Evolutionary conservation across 2,888 invertebrate species (phyloP), one percentile per base, ranked within the genome.

Genomic region (Drosophila pseudotakahashii): DNA sequence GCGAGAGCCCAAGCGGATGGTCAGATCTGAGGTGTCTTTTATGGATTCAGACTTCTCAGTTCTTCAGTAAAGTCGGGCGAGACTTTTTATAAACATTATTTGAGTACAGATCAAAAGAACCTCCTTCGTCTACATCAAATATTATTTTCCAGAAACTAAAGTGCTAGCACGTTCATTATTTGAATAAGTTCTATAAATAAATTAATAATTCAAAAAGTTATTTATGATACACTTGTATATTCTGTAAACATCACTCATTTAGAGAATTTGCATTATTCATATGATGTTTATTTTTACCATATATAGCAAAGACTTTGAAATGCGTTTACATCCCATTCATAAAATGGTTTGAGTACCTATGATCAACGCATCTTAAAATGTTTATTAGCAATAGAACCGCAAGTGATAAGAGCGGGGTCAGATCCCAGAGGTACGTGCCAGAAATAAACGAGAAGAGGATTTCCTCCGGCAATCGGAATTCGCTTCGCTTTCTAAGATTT

Each of bases 401-500:
- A 26, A n/a, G 23, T 66, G 64, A 66, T 66, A 66, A 45, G 30
- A 11, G 2, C 16, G 26, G 13, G n/a, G 10, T 5, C 32, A n/a
- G 26, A 64, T 44, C 66, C 9, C 44, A 32, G 26, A n/a, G 39
- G 45, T 66, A 66, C 66, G 66, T 66, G 66, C 48, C 41, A n/a
- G 26, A 41, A 63, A 3, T 19, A 9, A 11, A 45, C 53, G 32
- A 41, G 16, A 1, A 16, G 53, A 59, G 68, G 45, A 34, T 67
- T 67, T 68, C 68, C 64, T 52, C 45, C 19, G 54, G 13, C 63
- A 23, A 54, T 37, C 67, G 64, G 32, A 62, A 62, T 62, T 62
- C 58, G 14, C 16, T 23, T 63, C 48, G 67, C 16, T 45, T 66
- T 66, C 66, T 67, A 47, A 66, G 68, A 66, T 66, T 39, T 67